Conservation (phyloP, 2,113 vertebrate species). For the Corydoras maculifer region DNA sequence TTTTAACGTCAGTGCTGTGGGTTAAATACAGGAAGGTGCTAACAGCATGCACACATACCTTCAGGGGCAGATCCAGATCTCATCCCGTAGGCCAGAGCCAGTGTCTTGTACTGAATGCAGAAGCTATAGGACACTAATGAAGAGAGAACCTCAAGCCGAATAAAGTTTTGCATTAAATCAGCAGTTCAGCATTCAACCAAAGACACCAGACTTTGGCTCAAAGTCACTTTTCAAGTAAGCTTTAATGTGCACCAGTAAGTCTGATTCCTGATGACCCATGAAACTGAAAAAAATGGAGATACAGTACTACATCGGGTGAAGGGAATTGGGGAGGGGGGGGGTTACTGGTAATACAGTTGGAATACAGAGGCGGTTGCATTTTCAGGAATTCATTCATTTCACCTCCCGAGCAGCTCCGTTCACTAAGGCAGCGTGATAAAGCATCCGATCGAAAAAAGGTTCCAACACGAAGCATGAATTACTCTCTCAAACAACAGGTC, state of each 20-base stretch:
- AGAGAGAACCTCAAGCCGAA: too few relatives aligned
- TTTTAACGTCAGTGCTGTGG: too few relatives aligned
- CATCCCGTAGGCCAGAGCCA: too few relatives aligned
- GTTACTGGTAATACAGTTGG: too few relatives aligned
- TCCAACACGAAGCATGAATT: too few relatives aligned
- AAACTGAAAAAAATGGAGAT: constrained; percentile 56
- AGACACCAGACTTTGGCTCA: constrained; percentile 21
- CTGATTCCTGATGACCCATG: constrained; percentile 68
- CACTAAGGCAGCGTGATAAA: constrained; percentile 72
- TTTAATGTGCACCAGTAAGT: constrained; percentile 83
- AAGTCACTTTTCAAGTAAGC: constrained; percentile 74
- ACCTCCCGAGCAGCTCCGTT: constrained; percentile 17
- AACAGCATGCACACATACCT: too few relatives aligned
- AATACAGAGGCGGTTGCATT: constrained; percentile 16
- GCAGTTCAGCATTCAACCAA: not conserved
- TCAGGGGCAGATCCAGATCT: too few relatives aligned
- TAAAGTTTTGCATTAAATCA: too few relatives aligned
- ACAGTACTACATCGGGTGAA: constrained; percentile 34
- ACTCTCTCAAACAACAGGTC: too few relatives aligned
- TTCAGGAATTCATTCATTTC: constrained; percentile 15
- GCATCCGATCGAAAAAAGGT: constrained; percentile 51
- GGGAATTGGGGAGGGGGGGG: constrained; percentile 6
- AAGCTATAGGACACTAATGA: too few relatives aligned
- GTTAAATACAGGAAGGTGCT: too few relatives aligned
- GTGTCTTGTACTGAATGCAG: too few relatives aligned